These are phyloP conservation scores for Eledona agricola DNA, from an alignment of 2,888 invertebrate species.

Conservation along the genomic window DNA sequence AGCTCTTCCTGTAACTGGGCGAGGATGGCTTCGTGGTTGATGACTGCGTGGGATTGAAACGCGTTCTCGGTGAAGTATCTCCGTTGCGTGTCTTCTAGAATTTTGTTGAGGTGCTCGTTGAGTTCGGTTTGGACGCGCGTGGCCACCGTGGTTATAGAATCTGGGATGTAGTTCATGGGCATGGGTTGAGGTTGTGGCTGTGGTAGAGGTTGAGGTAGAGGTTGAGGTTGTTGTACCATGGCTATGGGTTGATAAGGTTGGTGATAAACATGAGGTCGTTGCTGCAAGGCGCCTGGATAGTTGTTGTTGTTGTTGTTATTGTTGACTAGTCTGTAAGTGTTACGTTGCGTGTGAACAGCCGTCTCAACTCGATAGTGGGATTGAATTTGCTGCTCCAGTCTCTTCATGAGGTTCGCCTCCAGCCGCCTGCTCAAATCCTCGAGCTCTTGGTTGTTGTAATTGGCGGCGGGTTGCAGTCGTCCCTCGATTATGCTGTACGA, in stretches of 20 bases:
- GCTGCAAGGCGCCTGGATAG: constrained; percentile 23
- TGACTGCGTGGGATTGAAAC: constrained; percentile 29
- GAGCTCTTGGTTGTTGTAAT: constrained; percentile 56
- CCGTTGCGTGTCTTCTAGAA: constrained; percentile 48
- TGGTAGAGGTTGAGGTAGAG: constrained; percentile 3
- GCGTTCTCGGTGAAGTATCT: constrained; percentile 48
- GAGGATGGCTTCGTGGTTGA: constrained; percentile 50
- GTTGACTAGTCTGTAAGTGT: constrained; percentile 11
- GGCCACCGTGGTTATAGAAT: constrained; percentile 54
- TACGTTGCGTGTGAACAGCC: constrained; percentile 12
- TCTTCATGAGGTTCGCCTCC: constrained; percentile 50
- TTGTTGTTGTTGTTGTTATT: constrained; percentile 21
- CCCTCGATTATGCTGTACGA: constrained; percentile 51
- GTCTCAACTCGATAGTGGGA: constrained; percentile 33
- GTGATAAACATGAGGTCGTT: constrained; percentile 6
- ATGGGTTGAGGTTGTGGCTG: constrained; percentile 39
- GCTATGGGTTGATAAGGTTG: constrained; percentile 12
- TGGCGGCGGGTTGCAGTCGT: constrained; percentile 48
- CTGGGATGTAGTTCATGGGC: constrained; percentile 47
- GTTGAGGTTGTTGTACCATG: constrained; percentile 11
- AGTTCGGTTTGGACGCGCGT: constrained; percentile 54
- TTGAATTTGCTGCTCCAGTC: constrained; percentile 46
- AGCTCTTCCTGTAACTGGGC: constrained; percentile 54
- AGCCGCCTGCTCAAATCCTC: constrained; percentile 52
- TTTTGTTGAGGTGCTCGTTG: constrained; percentile 50